These are phyloP conservation scores for Cryptoblepharus egeriae DNA, from an alignment of 2,797 vertebrate genomes.

Conservation along the genomic window DNA sequence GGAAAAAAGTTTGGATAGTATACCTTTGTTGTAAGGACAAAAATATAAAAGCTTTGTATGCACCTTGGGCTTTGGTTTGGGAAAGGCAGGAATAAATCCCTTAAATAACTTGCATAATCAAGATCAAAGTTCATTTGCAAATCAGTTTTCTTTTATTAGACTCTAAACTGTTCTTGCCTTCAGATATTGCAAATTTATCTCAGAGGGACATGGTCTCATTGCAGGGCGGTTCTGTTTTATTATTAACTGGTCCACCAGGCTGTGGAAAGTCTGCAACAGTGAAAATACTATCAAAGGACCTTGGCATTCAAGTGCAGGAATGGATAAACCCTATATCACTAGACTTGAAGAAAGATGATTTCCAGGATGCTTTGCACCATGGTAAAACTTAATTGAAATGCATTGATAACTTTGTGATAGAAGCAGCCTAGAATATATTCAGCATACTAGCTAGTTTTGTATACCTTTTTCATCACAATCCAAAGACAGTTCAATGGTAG, in stretches of 20 bases:
- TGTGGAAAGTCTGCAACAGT: constrained; percentile 93
- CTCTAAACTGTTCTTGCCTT: neutral
- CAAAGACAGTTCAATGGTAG: neutral
- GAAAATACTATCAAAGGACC: constrained; percentile 83
- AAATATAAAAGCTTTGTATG: too few relatives aligned
- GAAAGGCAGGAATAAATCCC: too few relatives aligned
- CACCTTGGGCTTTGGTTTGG: too few relatives aligned
- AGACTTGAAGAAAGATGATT: constrained; percentile 79
- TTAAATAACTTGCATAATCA: too few relatives aligned
- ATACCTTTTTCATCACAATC: neutral
- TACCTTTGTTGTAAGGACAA: too few relatives aligned
- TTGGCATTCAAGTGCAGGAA: constrained; percentile 87
- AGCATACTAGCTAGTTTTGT: neutral
- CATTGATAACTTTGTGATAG: neutral
- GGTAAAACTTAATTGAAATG: constrained; percentile 74
- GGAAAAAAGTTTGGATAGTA: too few relatives aligned
- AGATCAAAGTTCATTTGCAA: too few relatives aligned
- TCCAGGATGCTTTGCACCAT: constrained; percentile 73
- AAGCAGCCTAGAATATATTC: neutral
- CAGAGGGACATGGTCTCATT: constrained; percentile 40
- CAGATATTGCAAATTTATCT: constrained; percentile 6
- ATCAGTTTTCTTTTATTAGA: accelerated
- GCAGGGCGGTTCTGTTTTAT: constrained; percentile 84
- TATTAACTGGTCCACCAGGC: constrained; percentile 92
- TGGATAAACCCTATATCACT: constrained; percentile 89